Evolutionary conservation across 2,797 vertebrate species (phyloP).

Genomic region (Danio albolineatus): DNA sequence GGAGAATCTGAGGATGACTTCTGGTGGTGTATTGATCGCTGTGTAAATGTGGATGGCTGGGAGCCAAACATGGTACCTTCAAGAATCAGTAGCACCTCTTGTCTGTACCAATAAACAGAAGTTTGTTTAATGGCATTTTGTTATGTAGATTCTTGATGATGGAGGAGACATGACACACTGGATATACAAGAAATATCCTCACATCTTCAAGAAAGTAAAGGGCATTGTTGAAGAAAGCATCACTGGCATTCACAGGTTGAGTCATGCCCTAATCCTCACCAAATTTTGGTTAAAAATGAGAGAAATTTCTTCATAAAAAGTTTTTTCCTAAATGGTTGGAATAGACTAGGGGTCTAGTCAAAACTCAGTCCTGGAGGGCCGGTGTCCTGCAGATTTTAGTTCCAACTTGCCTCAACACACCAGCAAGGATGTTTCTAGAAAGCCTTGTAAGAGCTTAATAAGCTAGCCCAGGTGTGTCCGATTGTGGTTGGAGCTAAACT

Average conservation of each 20-base stretch:
- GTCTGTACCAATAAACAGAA: background rate
- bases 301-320: background rate
- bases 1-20: slow-evolving; percentile 95
- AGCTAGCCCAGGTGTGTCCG: too few relatives aligned
- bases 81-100: background rate
- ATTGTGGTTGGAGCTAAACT: too few relatives aligned
- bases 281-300: slow-evolving; percentile 57
- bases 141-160: slow-evolving; percentile 90
- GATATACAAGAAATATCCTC: slow-evolving; percentile 93
- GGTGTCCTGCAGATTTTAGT: too few relatives aligned
- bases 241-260: slow-evolving; percentile 89
- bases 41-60: slow-evolving; percentile 88
- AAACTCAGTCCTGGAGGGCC: too few relatives aligned
- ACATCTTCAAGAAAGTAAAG: slow-evolving; percentile 90
- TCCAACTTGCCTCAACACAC: too few relatives aligned
- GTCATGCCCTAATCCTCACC: background rate
- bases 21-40: slow-evolving; percentile 95
- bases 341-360: too few relatives aligned
- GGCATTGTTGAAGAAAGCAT: slow-evolving; percentile 97
- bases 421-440: too few relatives aligned
- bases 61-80: slow-evolving; percentile 90
- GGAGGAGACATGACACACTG: slow-evolving; percentile 95
- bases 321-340: background rate
- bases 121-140: background rate
- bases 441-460: too few relatives aligned